Evolutionary conservation across 2,888 invertebrate genomes (phyloP), one percentile per base, ranked within the genome.

Genomic region (Drosophila heteroneura): DNA sequence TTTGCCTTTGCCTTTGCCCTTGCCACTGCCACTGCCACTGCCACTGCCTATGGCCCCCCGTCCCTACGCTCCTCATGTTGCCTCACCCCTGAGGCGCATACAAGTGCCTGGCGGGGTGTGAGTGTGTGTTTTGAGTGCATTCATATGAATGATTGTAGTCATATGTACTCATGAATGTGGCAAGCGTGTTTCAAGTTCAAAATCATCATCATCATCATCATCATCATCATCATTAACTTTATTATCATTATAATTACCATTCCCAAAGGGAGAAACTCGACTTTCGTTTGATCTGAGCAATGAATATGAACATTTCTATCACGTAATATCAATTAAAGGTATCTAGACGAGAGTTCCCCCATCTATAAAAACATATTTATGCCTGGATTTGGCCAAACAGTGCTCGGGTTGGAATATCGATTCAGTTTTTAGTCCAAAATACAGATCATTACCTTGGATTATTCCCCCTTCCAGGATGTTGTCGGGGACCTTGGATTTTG

Each of bases 131-230:
- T 51, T 33, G 61, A 65, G 81, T 79, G 78, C 49, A 62, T 63
- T 47, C 26, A 19, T 61, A 56, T 62, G 58, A 47, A 53, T 47
- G 54, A 44, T 37, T 78, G 44, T 22, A 41, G 22, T 41, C 41
- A 39, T 53, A 57, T 28, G 49, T 67, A 63, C 51, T 30, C 52
- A 32, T 61, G n/a, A 22, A 30, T 59, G 60, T 30, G 54, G 35
- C 76, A 66, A 71, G 59, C 71, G 72, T 76, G 65, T 70, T 79
- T 82, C 85, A 82, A 82, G 77, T 82, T 82, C 76, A 81, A 74
- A 54, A 68, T 76, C 44, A 65, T 60, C 61, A 65, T 76, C 54
- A 65, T 81, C 59, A 74, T 69, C 65, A 47, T 22, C 22, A 22
- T 22, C 22, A 22, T 52, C 39, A 5, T 19, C 19, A 39, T 22